Percentiles rank a stretch among this genome's conserved stretches.
Conservation (phyloP, 2,797 vertebrate species). For the Sebastiscus albofasciatus region DNA sequence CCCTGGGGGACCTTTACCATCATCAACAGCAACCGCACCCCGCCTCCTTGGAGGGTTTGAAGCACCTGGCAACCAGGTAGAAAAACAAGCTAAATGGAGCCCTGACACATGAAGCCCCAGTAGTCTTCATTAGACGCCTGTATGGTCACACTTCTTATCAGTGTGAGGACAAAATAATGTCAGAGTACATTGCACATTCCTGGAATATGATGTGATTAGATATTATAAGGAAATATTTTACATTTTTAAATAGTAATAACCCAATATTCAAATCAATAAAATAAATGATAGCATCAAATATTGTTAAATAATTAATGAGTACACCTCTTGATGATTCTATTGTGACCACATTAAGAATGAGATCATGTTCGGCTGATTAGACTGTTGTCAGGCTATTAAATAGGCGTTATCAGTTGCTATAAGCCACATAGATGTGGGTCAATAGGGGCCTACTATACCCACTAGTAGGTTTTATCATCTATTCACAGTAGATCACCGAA, state of each 20-base stretch:
- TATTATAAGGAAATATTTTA: not conserved
- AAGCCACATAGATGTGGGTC: too few species aligned
- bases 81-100: slow-evolving; percentile 55
- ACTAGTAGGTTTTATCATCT: too few species aligned
- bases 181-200: not conserved
- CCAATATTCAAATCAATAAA: not conserved
- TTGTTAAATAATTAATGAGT: slow-evolving; percentile 19
- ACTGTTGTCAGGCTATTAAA: too few species aligned
- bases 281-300: not conserved
- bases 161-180: not conserved
- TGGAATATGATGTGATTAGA: not conserved
- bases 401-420: too few species aligned
- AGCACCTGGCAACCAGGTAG: slow-evolving; percentile 61
- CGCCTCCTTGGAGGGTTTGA: slow-evolving; percentile 2
- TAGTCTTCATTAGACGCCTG: slow-evolving; percentile 60
- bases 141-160: not conserved
- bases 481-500: too few species aligned
- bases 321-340: not conserved
- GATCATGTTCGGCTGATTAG: not conserved
- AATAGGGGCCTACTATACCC: too few species aligned
- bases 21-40: not conserved
- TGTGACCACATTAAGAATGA: not conserved
- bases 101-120: slow-evolving; percentile 30
- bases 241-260: not conserved
- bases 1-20: slow-evolving; percentile 9